Conservation (phyloP, 1,140 invertebrate genomes). For the Ostrea denselamellosa region DNA sequence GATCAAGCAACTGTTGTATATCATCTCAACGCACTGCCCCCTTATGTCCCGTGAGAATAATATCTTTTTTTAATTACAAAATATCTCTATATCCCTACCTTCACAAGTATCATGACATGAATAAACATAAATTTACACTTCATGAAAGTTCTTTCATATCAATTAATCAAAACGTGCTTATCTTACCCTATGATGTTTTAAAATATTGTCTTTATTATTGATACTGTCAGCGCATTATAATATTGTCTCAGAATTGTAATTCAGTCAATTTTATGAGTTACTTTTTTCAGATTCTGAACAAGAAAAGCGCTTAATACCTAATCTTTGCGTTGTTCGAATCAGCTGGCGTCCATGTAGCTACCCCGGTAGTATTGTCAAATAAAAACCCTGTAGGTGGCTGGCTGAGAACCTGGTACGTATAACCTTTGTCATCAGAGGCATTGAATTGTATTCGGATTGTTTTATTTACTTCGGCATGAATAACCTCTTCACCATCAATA, state of each 20-base stretch:
- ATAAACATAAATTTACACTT: too few relatives aligned
- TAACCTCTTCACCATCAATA: conserved; percentile 20
- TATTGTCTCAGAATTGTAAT: too few relatives aligned
- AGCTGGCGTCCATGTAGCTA: conserved; percentile 36
- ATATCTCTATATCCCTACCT: not conserved
- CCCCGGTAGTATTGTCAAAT: conserved; percentile 30
- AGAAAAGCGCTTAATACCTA: not conserved
- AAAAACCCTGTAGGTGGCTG: not conserved
- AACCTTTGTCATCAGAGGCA: conserved; percentile 27
- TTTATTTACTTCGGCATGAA: conserved; percentile 23
- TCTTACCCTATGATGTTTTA: not conserved
- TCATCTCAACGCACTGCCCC: too few relatives aligned
- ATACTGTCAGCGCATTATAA: not conserved
- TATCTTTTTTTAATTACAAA: not conserved
- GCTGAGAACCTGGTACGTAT: conserved; percentile 25
- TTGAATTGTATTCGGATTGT: not conserved
- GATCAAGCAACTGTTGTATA: not conserved
- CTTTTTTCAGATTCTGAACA: not conserved
- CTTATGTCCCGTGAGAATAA: not conserved
- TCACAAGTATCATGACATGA: too few relatives aligned
- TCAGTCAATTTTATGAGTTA: too few relatives aligned
- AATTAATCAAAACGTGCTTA: too few relatives aligned
- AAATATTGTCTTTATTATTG: not conserved
- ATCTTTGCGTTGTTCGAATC: conserved; percentile 25
- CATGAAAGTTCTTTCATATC: too few relatives aligned